phyloP scores from a whole-genome alignment of 2,888 invertebrate genomes.

The Dinocampus coccinellae region DNA sequence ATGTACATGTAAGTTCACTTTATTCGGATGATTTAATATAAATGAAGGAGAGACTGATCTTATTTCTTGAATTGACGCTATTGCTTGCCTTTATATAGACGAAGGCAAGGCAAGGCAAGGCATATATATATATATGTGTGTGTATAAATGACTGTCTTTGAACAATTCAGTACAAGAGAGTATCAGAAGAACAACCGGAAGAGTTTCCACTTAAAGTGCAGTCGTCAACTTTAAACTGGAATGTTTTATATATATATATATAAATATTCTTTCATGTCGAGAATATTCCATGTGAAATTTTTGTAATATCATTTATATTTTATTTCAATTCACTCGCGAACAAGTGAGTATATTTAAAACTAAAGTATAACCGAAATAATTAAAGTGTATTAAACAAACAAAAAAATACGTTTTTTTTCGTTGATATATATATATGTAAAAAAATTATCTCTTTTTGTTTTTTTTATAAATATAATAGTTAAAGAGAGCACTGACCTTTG shows the following conservation, averaged over 20 bases:
- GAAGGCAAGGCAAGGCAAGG: too few species aligned
- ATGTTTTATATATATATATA: conserved; percentile 14
- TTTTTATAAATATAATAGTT: too few species aligned
- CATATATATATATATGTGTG: too few species aligned
- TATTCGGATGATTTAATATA: not conserved
- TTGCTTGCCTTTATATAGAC: not conserved
- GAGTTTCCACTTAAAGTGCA: conserved; percentile 37
- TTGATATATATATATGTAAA: too few species aligned
- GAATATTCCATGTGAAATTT: not conserved
- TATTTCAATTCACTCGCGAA: not conserved
- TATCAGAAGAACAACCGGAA: conserved; percentile 27
- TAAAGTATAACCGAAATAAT: too few species aligned
- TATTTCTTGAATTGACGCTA: not conserved
- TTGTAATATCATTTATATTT: not conserved
- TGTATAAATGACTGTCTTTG: not conserved
- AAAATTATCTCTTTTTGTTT: too few species aligned
- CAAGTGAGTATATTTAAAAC: too few species aligned
- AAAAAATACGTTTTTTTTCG: too few species aligned
- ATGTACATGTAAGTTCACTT: not conserved
- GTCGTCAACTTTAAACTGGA: conserved; percentile 23
- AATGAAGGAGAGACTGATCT: not conserved
- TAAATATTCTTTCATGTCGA: conserved; percentile 4
- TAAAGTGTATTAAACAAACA: too few species aligned
- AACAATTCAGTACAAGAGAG: not conserved
- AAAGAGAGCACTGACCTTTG: conserved; percentile 68